Evolutionary conservation across 2,888 invertebrate species (phyloP).

Genomic region (Spisula solida): DNA sequence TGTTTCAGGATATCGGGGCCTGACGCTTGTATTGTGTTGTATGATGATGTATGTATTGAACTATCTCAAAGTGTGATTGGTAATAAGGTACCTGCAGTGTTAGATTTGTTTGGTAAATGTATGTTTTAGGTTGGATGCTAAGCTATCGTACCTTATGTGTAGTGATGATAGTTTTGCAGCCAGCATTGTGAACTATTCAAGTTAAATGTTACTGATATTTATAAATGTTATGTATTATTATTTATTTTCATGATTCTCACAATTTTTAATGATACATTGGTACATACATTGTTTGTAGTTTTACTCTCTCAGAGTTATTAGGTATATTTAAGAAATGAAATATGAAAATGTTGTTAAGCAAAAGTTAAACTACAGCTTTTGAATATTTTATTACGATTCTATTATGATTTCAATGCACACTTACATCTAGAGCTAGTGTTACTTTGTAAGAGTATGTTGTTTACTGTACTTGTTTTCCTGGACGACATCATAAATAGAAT

Average conservation of each 20-base stretch:
- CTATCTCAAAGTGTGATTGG: neutral
- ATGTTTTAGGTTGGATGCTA: neutral
- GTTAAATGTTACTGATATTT: neutral
- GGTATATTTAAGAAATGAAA: too few species aligned
- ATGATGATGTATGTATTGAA: constrained; percentile 2
- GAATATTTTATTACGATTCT: too few species aligned
- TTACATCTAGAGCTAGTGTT: too few species aligned
- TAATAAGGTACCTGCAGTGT: neutral
- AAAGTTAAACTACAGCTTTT: too few species aligned
- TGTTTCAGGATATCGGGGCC: too few species aligned
- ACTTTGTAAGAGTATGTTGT: too few species aligned
- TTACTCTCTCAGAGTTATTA: neutral
- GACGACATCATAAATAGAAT: too few species aligned
- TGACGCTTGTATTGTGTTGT: neutral
- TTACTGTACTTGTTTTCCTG: too few species aligned
- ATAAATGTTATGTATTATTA: neutral
- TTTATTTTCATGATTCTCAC: neutral
- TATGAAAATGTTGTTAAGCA: too few species aligned
- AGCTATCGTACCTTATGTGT: neutral
- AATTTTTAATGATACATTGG: neutral
- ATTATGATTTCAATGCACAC: too few species aligned
- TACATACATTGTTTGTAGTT: neutral
- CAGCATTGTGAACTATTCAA: neutral
- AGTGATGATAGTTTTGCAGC: neutral
- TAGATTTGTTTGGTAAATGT: neutral